phyloP scores from a whole-genome alignment of 2,797 vertebrate species.

The Xiphophorus birchmanni region DNA sequence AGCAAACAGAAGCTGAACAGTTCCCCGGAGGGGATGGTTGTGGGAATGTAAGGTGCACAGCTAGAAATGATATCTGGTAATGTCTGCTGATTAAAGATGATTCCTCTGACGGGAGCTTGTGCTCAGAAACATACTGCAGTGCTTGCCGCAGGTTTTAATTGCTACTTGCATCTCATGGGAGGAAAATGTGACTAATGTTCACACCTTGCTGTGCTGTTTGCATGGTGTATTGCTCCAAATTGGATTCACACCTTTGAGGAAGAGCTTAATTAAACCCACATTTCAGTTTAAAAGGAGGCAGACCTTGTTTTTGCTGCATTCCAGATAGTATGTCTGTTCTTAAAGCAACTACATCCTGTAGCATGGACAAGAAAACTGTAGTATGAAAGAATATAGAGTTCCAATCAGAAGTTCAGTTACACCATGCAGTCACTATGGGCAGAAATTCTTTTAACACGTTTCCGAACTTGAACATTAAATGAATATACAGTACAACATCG shows the following conservation, averaged over 20 bases:
- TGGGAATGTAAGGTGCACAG: constrained; percentile 24
- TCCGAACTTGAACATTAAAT: too few species aligned
- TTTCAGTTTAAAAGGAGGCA: constrained; percentile 16
- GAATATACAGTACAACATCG: too few species aligned
- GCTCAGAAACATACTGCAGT: constrained; percentile 40
- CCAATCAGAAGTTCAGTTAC: background rate
- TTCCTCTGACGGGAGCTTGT: constrained; percentile 37
- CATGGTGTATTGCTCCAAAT: constrained; percentile 34
- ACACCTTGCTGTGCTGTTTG: constrained; percentile 28
- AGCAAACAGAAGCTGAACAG: constrained; percentile 28
- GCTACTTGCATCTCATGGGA: constrained; percentile 39
- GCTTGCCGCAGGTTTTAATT: constrained; percentile 51
- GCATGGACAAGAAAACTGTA: background rate
- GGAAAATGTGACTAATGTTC: constrained; percentile 41
- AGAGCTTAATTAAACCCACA: constrained; percentile 44
- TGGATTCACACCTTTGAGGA: constrained; percentile 34
- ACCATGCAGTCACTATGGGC: too few species aligned
- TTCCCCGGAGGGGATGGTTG: constrained; percentile 42
- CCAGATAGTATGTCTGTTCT: background rate
- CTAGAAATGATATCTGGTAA: constrained; percentile 41
- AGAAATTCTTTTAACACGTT: too few species aligned
- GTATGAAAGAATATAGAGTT: constrained; percentile 4
- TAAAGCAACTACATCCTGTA: background rate
- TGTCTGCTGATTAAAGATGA: constrained; percentile 53
- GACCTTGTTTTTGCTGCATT: constrained; percentile 8